phyloP scores from a whole-genome alignment of 2,888 invertebrate species.

The Noctua fimbriata region DNA sequence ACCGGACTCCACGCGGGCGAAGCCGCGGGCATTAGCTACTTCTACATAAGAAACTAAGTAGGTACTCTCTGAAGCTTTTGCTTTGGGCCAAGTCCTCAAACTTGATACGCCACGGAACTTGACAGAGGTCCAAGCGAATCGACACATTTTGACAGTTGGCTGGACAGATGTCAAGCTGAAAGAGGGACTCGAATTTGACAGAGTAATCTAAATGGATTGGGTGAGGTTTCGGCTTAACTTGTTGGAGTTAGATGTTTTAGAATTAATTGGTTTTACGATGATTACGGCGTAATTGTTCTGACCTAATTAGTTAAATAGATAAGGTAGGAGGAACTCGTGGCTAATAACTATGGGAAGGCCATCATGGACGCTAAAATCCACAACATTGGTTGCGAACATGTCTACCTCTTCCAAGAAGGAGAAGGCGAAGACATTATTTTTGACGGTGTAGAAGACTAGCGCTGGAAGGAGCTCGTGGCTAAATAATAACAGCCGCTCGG shows the following conservation, averaged over 20 bases:
- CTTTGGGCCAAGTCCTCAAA: constrained; percentile 52
- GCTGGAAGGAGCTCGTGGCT: no score
- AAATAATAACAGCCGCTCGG: no score
- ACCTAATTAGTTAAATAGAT: no score
- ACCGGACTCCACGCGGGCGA: not conserved
- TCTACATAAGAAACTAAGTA: not conserved
- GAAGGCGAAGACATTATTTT: no score
- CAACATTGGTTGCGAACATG: no score
- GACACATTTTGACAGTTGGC: constrained; percentile 84
- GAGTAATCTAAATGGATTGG: constrained; percentile 65
- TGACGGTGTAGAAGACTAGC: no score
- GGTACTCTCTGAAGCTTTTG: constrained; percentile 10
- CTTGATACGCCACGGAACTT: constrained; percentile 59
- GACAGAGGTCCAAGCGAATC: constrained; percentile 81
- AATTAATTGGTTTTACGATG: constrained; percentile 19
- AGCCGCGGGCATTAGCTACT: not conserved
- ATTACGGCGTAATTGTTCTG: not conserved
- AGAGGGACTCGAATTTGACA: constrained; percentile 68
- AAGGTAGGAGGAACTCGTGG: no score
- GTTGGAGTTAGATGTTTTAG: constrained; percentile 9
- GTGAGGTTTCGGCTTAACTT: constrained; percentile 42
- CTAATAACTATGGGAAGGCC: no score
- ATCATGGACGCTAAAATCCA: no score
- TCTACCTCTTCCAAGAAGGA: no score
- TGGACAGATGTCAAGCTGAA: constrained; percentile 61